Conservation (phyloP, 2,888 invertebrate species). For the Pandemis heparana region DNA sequence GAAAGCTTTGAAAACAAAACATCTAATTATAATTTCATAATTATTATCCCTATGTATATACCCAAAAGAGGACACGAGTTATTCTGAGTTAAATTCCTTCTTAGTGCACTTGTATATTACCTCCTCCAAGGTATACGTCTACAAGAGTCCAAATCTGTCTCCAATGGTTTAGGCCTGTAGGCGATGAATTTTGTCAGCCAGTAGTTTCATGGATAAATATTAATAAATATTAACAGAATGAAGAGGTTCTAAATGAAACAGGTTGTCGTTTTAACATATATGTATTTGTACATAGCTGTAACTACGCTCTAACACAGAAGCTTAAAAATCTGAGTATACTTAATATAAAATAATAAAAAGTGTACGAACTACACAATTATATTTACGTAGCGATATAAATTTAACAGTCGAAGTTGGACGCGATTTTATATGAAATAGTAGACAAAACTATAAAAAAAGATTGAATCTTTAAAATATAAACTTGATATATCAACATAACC, state of each 20-base stretch:
- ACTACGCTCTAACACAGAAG: conserved; percentile 40
- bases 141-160: no score
- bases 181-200: no score
- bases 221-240: background rate
- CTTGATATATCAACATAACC: conserved; percentile 5
- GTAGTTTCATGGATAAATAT: no score
- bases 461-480: conserved; percentile 10
- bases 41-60: background rate
- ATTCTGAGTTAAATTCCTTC: no score
- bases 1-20: background rate
- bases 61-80: background rate
- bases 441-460: conserved; percentile 1
- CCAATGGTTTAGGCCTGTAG: no score
- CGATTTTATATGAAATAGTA: conserved; percentile 25
- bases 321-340: conserved; percentile 26
- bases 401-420: conserved; percentile 41
- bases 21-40: background rate
- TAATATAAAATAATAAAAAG: conserved; percentile 40
- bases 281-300: conserved; percentile 40
- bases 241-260: conserved; percentile 16
- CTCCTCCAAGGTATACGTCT: no score
- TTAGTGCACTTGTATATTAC: no score
- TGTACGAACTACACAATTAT: conserved; percentile 32
- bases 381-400: conserved; percentile 33
- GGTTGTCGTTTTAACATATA: conserved; percentile 38